These are phyloP conservation scores for Halisarca cf. caerulea DNA, from an alignment of 37 sponge, comb jelly and placozoan species.

Conservation along the genomic window DNA sequence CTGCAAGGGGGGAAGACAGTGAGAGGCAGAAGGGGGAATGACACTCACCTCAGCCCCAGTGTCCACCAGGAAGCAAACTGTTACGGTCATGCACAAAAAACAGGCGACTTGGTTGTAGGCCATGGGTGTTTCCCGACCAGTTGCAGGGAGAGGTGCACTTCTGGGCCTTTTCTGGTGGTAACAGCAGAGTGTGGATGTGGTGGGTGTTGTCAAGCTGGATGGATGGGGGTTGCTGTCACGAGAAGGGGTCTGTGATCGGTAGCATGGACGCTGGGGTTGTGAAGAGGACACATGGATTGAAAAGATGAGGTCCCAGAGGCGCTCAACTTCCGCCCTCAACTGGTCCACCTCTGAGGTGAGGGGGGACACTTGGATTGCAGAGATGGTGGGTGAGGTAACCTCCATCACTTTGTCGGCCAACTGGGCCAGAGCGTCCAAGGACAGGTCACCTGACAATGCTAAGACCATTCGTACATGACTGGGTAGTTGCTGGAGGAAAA, in stretches of 20 bases:
- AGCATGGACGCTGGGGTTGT: no score
- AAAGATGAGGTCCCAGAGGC: neutral
- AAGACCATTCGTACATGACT: conserved; percentile 38
- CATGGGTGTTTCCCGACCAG: conserved; percentile 62
- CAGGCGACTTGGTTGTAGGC: conserved; percentile 64
- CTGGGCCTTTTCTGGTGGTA: conserved; percentile 50
- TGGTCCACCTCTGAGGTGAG: neutral
- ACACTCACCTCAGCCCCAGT: conserved; percentile 59
- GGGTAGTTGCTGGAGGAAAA: conserved; percentile 45
- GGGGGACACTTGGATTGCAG: neutral
- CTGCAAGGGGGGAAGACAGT: neutral
- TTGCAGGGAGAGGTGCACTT: conserved; percentile 55
- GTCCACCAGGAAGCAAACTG: conserved; percentile 54
- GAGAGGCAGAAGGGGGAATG: conserved; percentile 33
- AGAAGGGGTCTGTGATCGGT: no score
- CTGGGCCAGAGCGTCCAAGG: conserved; percentile 32
- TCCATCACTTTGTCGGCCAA: conserved; percentile 43
- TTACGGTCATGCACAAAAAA: conserved; percentile 38
- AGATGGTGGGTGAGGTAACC: neutral
- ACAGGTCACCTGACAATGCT: conserved; percentile 2
- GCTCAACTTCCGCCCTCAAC: neutral
- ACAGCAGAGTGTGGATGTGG: conserved; percentile 32
- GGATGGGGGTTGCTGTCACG: no score
- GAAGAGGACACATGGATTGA: no score
- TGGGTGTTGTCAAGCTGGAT: no score